Evolutionary conservation across 2,113 vertebrate genomes (phyloP), one percentile per base, ranked within the genome.

Genomic region (Phocoena phocoena): DNA sequence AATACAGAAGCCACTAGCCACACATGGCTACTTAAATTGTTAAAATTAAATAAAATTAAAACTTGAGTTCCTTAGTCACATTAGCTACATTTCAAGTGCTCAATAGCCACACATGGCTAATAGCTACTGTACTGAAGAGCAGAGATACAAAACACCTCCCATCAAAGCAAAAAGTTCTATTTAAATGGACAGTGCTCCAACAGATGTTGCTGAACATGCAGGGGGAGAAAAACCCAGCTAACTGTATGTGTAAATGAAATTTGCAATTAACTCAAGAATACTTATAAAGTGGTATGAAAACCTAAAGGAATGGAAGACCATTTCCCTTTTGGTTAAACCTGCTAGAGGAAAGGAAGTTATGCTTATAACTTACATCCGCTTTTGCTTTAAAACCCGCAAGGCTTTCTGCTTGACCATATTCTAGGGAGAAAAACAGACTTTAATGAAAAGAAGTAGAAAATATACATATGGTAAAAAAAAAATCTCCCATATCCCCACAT

Each of bases 361-460:
- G 18, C 15, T 31, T 11, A 38, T 68, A 97, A 99, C 99, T 99
- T 98, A 99, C 99, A 99, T 99, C 98, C 99, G 99, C 97, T 99
- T 99, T 98, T 99, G 99, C 98, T 99, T 99, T 70, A 99, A 98
- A 73, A 99, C 99, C 96, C 99, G 98, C 99, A 99, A 85, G 0
- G 99, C 99, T 97, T 99, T 99, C 98, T 99, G 99, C 97, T 99
- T 99, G 76, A 99, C 99, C 99, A 99, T 99, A 97, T 99, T 99
- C 99, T 99, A 98, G 94, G 98, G 98, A 74, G 97, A 63, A 98
- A 97, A 60, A 80, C 1, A 97, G 67, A 95, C 55, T 83, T 95
- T 85, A 97, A 83, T 79, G 82, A 93, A 96, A 97, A 58, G 55
- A 95, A 62, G 71, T 33, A 18, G 38, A 88, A 98, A 95, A 81